Evolutionary conservation across 2,113 vertebrate genomes (phyloP).

Genomic region (Numenius arquata): DNA sequence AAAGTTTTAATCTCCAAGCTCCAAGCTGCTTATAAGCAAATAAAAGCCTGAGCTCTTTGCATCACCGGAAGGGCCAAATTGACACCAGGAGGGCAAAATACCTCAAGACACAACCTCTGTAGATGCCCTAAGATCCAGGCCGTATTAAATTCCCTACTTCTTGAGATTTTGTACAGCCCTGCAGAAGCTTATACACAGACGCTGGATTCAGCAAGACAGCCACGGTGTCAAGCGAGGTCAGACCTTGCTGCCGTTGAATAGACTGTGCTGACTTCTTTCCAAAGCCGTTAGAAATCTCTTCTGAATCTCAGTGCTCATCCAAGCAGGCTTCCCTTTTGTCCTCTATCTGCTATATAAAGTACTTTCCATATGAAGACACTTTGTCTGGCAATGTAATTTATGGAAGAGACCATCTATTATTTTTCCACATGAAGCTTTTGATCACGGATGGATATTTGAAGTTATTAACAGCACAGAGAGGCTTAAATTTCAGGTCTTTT

Average conservation of each 20-base stretch:
- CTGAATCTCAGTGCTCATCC: background rate
- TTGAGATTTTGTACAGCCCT: background rate
- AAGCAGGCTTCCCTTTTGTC: background rate
- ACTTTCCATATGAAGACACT: slow-evolving; percentile 3
- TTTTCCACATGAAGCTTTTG: slow-evolving; percentile 48
- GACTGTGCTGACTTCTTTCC: background rate
- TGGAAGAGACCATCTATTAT: background rate
- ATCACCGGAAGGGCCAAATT: background rate
- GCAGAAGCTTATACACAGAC: background rate
- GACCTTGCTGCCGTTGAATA: background rate
- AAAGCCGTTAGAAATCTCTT: background rate
- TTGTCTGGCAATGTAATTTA: slow-evolving; percentile 10
- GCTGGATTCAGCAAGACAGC: background rate
- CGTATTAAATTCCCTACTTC: background rate
- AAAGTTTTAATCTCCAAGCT: background rate
- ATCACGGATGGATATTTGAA: background rate
- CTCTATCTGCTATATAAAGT: background rate
- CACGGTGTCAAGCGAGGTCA: background rate
- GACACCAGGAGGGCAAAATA: background rate
- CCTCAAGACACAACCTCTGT: background rate
- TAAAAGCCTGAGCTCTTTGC: background rate
- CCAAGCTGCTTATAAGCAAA: background rate
- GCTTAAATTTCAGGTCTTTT: slow-evolving; percentile 34
- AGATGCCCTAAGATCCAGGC: background rate
- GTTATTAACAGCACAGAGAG: background rate